Conservation (phyloP, 2,888 invertebrate species). For the Strigamia transsilvanica region DNA sequence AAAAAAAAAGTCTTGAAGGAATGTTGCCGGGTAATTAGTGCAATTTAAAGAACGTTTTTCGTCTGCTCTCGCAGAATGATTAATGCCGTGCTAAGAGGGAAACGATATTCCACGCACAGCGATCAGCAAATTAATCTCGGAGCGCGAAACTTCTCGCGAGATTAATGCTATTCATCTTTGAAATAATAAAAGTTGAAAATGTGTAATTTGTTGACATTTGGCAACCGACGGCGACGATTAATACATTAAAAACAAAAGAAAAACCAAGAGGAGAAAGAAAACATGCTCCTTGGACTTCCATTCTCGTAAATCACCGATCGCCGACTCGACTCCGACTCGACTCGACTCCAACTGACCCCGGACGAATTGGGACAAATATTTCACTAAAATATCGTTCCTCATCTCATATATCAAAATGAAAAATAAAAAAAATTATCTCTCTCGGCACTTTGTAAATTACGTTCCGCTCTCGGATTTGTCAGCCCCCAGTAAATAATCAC, state of each 20-base stretch:
- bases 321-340: background rate
- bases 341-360: background rate
- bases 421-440: background rate
- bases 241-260: background rate
- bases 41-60: conserved; percentile 5
- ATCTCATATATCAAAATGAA: background rate
- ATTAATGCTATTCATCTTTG: conserved; percentile 11
- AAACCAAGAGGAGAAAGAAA: background rate
- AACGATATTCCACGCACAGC: conserved; percentile 10
- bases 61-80: background rate
- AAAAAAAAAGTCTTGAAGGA: background rate
- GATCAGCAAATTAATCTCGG: conserved; percentile 12
- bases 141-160: background rate
- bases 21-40: conserved; percentile 14
- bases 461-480: background rate
- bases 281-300: background rate
- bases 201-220: background rate
- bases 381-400: background rate
- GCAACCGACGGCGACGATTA: background rate
- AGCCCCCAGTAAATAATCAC: background rate
- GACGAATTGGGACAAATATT: conserved; percentile 14
- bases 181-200: background rate
- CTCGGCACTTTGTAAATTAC: background rate
- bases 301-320: background rate
- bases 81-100: background rate